Base-by-base conservation (phyloP, 2,888 invertebrate species). In the Zhuqinia jingwanae region DNA sequence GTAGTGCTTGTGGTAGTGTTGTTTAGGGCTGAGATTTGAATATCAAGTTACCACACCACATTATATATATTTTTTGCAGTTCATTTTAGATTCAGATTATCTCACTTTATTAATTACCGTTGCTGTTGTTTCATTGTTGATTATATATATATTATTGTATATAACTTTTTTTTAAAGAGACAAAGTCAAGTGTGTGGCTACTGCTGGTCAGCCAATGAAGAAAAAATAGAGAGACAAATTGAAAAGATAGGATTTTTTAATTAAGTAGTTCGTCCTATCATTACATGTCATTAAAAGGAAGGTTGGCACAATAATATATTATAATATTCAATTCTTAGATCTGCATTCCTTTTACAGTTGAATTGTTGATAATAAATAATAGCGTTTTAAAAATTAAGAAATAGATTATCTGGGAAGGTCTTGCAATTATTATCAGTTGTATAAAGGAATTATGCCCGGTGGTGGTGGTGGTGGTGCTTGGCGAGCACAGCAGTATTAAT, bases 221-320 rank as follows among this genome's bases (percentile, higher is more conserved):
- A n/a, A n/a, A n/a, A n/a, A n/a, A n/a, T n/a, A 47, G 11, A 58
- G 30, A 78, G 47, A 47, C 50, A 65, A 65, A 79, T 73, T 73
- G 47, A 60, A 63, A 79, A 65, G 70, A 58, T n/a, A 70, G 82
- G 60, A 63, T 77, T 77, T 50, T 82, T 82, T 82, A 82, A 82
- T 82, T 82, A 82, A 75, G 82, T 82, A 75, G 60, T 47, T 75
- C 60, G 20, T 50, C 50, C 25, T 73, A 27, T 47, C n/a, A n/a
- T 1, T 68, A 22, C 2, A 17, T 20, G 15, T 13, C 36, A 25
- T n/a, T 30, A 30, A 20, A 20, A 25, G 47, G 45, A 45, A 47
- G 47, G 70, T 47, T 70, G 70, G 70, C 20, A 3, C 22, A 42
- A 0, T 8, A 2, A 15, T 30, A 63, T n/a, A n/a, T n/a, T n/a